Evolutionary conservation across 2,888 invertebrate species (phyloP), one percentile per base, ranked within the genome.

Genomic region (Phortica okadai): DNA sequence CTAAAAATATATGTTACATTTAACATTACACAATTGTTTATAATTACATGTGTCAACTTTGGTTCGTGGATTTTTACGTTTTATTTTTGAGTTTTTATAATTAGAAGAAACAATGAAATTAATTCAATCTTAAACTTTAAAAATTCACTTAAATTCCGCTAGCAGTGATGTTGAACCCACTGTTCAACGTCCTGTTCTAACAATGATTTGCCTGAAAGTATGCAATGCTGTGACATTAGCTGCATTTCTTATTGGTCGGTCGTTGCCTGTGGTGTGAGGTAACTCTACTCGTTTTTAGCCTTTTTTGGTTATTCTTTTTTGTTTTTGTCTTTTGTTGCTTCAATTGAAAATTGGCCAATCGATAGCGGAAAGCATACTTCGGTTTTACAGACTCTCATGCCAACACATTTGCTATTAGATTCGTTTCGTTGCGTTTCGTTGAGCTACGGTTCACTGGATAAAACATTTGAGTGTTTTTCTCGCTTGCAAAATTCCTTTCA

Each of bases 281-380:
- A n/a, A n/a, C 16, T 59, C 4, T 7, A 59, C 2, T 54, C 14
- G 21, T 59, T 59, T 11, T 59, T 58, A 16, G 11, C 6, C 58
- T 14, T 14, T 58, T 66, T 66, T 66, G 50, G 50, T 50, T 50
- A 50, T 50, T 50, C 8, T 50, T 50, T 50, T 50, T 50, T 50
- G 7, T 50, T 50, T 50, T 50, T 11, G 7, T 50, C 11, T 50
- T 66, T 33, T 73, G 59, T 44, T 42, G 73, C 44, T 41, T 14
- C 45, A 74, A 74, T 62, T 74, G 59, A 62, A 74, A 74, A 74
- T 74, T 74, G 74, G 64, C 74, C 74, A 25, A 74, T 74, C 45
- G 74, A 64, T 62, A 50, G 45, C 67, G 41, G 25, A 33, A 14
- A 41, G 64, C 33, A 67, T 8, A 41, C 59, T 59, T 59, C n/a